These are phyloP conservation scores for Sternotherus odoratus DNA, from an alignment of 2,797 vertebrate species.

Conservation along the genomic window DNA sequence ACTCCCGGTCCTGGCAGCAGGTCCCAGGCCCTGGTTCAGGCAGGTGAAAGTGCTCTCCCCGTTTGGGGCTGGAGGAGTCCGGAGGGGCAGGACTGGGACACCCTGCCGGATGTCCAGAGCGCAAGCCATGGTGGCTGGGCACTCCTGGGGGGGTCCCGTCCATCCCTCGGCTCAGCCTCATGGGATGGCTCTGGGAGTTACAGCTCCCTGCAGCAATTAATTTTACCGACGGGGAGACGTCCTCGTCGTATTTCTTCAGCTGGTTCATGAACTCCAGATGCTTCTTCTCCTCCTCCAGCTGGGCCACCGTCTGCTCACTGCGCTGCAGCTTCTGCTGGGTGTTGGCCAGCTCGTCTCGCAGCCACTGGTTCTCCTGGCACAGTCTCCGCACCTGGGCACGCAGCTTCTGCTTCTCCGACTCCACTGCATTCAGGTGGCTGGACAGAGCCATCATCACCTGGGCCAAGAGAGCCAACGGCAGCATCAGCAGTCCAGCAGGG, in stretches of 20 bases:
- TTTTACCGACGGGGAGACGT: constrained; percentile 91
- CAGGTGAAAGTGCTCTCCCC: background rate
- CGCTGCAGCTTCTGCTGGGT: constrained; percentile 98
- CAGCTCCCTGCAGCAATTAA: background rate
- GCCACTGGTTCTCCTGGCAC: constrained; percentile 99
- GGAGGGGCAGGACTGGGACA: background rate
- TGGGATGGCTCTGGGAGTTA: background rate
- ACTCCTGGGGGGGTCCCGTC: background rate
- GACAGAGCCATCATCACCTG: constrained; percentile 99
- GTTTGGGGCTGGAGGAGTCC: background rate
- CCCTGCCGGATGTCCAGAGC: background rate
- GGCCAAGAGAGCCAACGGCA: background rate
- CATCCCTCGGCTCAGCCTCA: accelerated
- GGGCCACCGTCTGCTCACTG: constrained; percentile 97
- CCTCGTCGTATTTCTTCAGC: constrained; percentile 97
- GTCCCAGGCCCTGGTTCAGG: background rate
- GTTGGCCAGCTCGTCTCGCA: constrained; percentile 95
- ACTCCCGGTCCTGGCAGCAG: background rate
- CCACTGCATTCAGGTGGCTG: constrained; percentile 95
- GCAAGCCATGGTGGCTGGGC: background rate
- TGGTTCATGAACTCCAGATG: constrained; percentile 98
- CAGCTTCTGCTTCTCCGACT: constrained; percentile 99
- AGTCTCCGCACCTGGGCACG: constrained; percentile 95
- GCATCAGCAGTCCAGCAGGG: background rate
- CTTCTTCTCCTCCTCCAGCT: constrained; percentile 98